Evolutionary conservation across 35 echinoderm and acorn worm species (phyloP), one percentile per base, ranked within the genome.

Genomic region (Ptychodera flava): DNA sequence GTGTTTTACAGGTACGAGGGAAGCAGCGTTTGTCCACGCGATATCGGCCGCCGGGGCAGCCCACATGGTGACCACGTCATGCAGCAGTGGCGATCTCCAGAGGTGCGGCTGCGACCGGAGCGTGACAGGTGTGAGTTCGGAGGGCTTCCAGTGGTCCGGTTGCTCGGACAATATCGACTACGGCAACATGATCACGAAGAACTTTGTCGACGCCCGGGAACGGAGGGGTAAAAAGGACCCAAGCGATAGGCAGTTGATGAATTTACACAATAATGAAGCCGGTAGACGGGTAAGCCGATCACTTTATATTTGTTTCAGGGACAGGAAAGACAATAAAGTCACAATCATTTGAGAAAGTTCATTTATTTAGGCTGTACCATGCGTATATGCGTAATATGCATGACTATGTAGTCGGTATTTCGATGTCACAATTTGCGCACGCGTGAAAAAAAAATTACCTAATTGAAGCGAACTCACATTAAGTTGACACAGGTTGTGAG

Each of bases 211-310:
- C 82, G 92, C 95, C 28, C 83, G 92, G 64, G 95, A 98, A 80
- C 87, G 83, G 76, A 91, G 90, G 85, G 88, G 85, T 6, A 64
- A 22, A 32, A 85, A 88, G 38, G 90, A 90, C 34, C 82, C 90
- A 35, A 84, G 81, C 27, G 88, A 90, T 12, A 89, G 95, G 30
- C 78, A 88, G 29, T 79, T 98, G 16, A 98, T 98, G 95, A 98
- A 98, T 91, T 80, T 98, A 35, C 95, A 98, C 80, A 98, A 98
- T 79, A 98, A 98, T 79, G 95, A 94, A 81, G 95, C 95, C 1
- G 95, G 95, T 32, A 83, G 95, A 90, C 82, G 85, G 88, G 95
- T 98, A 92, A 89, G 95, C 37, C 27, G 80, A 22, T 33, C 15
- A 22, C 27, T 31, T 33, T 31, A 14, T 31, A 10, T 79, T 28